Evolutionary conservation across 2,797 vertebrate species (phyloP).

Genomic region (Peromyscus melanophrys): DNA sequence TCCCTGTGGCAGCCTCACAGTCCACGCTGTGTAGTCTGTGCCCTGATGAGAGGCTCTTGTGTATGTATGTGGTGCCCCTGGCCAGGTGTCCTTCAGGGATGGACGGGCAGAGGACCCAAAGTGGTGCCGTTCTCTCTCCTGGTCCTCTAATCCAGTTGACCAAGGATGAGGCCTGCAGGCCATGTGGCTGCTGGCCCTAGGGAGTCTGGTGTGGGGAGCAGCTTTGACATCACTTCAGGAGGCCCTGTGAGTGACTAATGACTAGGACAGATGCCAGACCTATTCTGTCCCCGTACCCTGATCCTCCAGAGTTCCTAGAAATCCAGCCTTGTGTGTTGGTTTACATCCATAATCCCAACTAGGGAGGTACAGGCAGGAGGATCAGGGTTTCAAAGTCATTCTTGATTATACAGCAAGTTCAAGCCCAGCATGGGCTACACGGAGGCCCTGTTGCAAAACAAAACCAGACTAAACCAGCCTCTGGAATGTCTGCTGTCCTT

Average conservation of each 20-base stretch:
- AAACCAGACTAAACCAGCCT: neutral
- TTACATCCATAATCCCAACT: neutral
- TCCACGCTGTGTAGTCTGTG: neutral
- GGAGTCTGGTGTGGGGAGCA: neutral
- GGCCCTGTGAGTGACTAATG: neutral
- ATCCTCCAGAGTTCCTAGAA: neutral
- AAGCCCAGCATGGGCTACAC: neutral
- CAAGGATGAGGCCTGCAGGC: neutral
- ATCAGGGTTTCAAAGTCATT: neutral
- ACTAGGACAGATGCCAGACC: neutral
- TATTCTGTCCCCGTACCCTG: neutral
- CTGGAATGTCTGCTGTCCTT: neutral
- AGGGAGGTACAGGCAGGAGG: neutral
- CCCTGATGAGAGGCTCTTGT: neutral
- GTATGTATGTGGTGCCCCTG: neutral
- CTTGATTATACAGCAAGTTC: neutral
- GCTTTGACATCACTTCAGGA: neutral
- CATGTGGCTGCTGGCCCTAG: neutral
- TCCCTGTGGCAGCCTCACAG: neutral
- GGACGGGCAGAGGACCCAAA: neutral
- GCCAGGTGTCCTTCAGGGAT: neutral
- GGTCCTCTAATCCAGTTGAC: neutral
- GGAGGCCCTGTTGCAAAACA: neutral
- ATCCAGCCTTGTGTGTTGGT: neutral
- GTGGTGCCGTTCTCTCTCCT: neutral